A percentile compares a stretch with the other conserved stretches of the same genome.
Evolutionary conservation across 2,888 invertebrate genomes (phyloP).

Genomic region (Dryocosmus kuriphilus): DNA sequence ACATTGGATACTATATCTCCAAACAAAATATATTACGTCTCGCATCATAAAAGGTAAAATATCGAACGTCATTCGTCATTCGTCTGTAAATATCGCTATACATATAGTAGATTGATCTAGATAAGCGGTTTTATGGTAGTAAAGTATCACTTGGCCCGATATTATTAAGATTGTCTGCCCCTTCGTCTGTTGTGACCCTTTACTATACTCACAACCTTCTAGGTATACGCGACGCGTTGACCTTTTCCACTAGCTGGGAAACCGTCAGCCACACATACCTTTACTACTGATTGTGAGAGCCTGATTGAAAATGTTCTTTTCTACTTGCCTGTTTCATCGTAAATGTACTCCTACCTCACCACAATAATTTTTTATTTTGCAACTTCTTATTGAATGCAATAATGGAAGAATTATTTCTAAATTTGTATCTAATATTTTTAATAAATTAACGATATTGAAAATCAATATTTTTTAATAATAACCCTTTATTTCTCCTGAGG

Average conservation of each 20-base stretch:
- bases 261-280: slow-evolving; percentile 18
- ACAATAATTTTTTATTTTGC: too few species aligned
- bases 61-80: background rate
- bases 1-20: too few species aligned
- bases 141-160: too few species aligned
- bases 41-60: background rate
- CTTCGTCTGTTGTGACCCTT: too few species aligned
- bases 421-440: too few species aligned
- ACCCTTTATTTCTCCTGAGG: too few species aligned
- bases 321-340: background rate
- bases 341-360: too few species aligned
- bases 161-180: slow-evolving; percentile 6
- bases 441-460: too few species aligned
- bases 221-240: slow-evolving; percentile 1
- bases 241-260: slow-evolving; percentile 14
- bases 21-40: background rate
- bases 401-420: too few species aligned
- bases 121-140: background rate
- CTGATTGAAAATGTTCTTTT: slow-evolving; percentile 2
- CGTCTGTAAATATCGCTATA: background rate
- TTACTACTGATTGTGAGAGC: slow-evolving; percentile 12
- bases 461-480: too few species aligned
- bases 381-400: too few species aligned
- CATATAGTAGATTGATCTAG: background rate
- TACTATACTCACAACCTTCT: too few species aligned